phyloP scores from a whole-genome alignment of 2,888 invertebrate genomes.

The Neoaliturus tenellus region DNA sequence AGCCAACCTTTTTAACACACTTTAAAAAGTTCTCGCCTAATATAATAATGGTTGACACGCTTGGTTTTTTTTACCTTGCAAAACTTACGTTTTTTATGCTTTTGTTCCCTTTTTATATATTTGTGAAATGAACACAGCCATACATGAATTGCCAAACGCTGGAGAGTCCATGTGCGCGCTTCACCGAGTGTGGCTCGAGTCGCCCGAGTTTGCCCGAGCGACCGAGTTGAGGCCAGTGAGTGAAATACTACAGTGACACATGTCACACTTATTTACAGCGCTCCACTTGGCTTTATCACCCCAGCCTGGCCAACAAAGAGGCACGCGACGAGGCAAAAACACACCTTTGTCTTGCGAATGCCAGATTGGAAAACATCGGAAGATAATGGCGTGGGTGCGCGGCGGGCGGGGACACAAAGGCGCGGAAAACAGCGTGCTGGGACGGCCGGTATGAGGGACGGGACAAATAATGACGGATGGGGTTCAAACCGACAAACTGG shows the following conservation, averaged over 20 bases:
- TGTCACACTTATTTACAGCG: conserved; percentile 40
- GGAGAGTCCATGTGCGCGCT: too few relatives aligned
- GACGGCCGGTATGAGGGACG: neutral
- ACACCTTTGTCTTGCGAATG: conserved; percentile 27
- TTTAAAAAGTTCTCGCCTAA: too few relatives aligned
- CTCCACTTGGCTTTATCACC: conserved; percentile 34
- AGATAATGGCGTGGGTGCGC: conserved; percentile 35
- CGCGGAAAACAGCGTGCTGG: neutral
- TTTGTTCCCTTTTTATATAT: too few relatives aligned
- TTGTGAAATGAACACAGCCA: too few relatives aligned
- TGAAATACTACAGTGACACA: conserved; percentile 34
- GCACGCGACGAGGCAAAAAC: conserved; percentile 46
- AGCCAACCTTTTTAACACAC: too few relatives aligned
- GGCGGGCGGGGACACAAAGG: neutral
- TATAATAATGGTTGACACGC: too few relatives aligned
- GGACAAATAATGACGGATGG: neutral
- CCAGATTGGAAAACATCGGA: neutral
- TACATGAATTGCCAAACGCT: too few relatives aligned
- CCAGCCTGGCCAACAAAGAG: neutral
- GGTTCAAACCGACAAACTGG: too few relatives aligned
- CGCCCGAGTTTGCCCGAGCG: too few relatives aligned
- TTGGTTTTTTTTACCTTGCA: too few relatives aligned
- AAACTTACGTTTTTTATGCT: too few relatives aligned
- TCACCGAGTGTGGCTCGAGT: too few relatives aligned
- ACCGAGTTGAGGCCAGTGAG: neutral